A percentile compares a stretch with the other conserved stretches of the same genome.
phyloP scores from a whole-genome alignment of 2,797 vertebrate species.

The Hylomyscus alleni region DNA sequence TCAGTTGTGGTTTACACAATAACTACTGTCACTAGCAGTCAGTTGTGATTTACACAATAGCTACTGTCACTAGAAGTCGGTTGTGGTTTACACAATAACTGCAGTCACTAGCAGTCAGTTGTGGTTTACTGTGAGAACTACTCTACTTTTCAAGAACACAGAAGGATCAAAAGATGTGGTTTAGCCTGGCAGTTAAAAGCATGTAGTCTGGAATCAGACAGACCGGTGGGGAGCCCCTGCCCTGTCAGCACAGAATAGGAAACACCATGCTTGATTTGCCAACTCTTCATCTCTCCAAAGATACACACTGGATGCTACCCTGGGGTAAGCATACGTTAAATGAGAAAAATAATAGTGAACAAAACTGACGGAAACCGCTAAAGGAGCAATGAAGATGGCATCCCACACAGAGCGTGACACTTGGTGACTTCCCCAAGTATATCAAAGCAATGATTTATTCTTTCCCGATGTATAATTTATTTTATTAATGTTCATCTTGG shows the following conservation, averaged over 20 bases:
- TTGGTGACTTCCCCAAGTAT: not conserved
- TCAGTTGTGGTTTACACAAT: too few species aligned
- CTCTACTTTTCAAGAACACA: not conserved
- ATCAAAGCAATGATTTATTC: not conserved
- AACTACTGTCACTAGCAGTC: too few species aligned
- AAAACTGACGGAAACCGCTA: not conserved
- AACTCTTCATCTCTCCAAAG: not conserved
- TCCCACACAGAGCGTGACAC: fast-evolving
- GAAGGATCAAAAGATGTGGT: not conserved
- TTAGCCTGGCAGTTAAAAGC: not conserved
- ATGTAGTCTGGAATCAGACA: not conserved
- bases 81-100: too few species aligned
- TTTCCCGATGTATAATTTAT: not conserved
- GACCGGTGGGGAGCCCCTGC: not conserved
- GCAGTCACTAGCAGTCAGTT: not conserved
- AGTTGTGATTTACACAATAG: too few species aligned
- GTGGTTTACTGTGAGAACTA: not conserved
- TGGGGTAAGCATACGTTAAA: not conserved
- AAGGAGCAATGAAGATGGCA: not conserved
- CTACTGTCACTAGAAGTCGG: too few species aligned
- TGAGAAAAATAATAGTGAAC: not conserved
- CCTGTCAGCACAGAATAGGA: not conserved
- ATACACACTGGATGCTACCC: not conserved
- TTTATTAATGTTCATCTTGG: not conserved
- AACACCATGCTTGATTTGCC: not conserved